Evolutionary conservation across 2,113 vertebrate genomes (phyloP).

Genomic region (Carassius gibelio): DNA sequence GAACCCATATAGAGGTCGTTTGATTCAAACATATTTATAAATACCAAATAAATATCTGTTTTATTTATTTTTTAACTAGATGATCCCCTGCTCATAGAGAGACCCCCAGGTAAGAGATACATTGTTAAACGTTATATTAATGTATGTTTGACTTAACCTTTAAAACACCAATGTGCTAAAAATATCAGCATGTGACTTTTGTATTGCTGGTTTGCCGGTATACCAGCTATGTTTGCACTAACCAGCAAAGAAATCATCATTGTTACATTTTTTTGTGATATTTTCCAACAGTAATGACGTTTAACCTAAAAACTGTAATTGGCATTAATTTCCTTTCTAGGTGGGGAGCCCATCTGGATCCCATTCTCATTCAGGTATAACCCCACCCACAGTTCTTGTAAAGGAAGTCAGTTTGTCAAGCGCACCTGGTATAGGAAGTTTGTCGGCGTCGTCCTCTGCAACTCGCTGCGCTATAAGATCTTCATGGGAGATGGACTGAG

Average conservation of each 20-base stretch:
- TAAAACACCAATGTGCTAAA: neutral
- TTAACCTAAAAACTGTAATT: neutral
- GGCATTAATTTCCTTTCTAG: constrained; percentile 67
- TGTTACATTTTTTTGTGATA: neutral
- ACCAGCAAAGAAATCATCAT: neutral
- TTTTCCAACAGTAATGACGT: neutral
- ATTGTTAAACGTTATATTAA: neutral
- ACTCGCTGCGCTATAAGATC: constrained; percentile 97
- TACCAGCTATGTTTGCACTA: neutral
- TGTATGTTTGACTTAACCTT: neutral
- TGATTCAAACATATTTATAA: neutral
- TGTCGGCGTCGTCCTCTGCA: constrained; percentile 95
- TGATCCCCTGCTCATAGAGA: constrained; percentile 83
- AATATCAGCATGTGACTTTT: neutral
- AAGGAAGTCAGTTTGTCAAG: constrained; percentile 94
- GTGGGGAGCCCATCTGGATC: constrained; percentile 98
- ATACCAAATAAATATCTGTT: neutral
- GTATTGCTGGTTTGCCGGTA: too few relatives aligned
- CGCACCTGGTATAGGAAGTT: constrained; percentile 97
- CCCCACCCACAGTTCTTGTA: constrained; percentile 86
- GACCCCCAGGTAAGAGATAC: constrained; percentile 88
- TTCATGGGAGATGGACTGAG: constrained; percentile 94
- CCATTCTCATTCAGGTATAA: constrained; percentile 92
- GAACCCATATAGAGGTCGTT: constrained; percentile 34
- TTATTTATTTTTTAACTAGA: constrained; percentile 64